Base-by-base conservation (phyloP, 2,888 invertebrate genomes). In the Calephelis perditalis region DNA sequence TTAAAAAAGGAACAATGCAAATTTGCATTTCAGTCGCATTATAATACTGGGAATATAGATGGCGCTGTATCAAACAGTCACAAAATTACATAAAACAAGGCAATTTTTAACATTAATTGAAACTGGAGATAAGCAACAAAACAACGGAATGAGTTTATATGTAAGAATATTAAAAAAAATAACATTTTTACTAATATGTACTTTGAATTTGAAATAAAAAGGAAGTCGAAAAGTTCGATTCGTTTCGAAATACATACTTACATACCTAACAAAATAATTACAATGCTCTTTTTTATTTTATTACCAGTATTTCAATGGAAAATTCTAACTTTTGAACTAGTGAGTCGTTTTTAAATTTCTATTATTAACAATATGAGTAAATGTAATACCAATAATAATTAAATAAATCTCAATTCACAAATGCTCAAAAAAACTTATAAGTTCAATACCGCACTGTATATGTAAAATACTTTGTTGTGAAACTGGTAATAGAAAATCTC, bases 141-240 rank as follows among this genome's bases (percentile, higher is more conserved):
- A 40, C 40, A 8, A 40, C 40, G 40, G 40, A 40, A 40, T 40
- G 40, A 40, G 8, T 8, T 40, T 6, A 40, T 7, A 40, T 40
- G 40, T 40, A 40, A 40, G 8, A 40, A 40, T 6, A 40, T 6
- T 1, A 40, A 0, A 7, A 40, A 40, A 6, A 8, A 40, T 40
- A 7, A 40, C 3, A 40, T 6, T 40, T 40, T 40, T 40, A 40
- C 0, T 7, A 6, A 6, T 40, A 40, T 40, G 1, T 40, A 40
- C 40, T 40, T 40, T 40, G 40, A 40, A 66, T 63, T 57, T 56
- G 60, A 63, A 61, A 62, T 60, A 40, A 58, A 76, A 82, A 86
- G 86, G 86, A 86, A 86, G 83, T 86, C 86, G 86, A 67, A 69
- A 66, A 52, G 61, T 70, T 85, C 84, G 86, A 74, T 72, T 89